Evolutionary conservation across 2,888 invertebrate genomes (phyloP), one percentile per base, ranked within the genome.

Genomic region (Acleris holmiana): DNA sequence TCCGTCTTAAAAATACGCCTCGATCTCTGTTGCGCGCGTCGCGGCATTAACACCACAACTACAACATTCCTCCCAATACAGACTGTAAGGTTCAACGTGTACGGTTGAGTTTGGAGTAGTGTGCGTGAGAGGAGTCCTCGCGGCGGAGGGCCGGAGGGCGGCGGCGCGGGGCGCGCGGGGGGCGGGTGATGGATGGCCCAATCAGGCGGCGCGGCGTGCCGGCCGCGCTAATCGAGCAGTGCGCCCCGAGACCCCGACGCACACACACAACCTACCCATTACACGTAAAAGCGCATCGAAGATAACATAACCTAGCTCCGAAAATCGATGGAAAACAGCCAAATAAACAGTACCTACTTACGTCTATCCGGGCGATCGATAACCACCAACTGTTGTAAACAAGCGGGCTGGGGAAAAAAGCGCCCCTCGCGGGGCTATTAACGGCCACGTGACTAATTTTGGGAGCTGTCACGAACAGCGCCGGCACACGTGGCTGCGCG

Each of bases 131-230:
- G 76, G 73, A 74, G 74, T 76, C 73, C 75, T 74, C 77, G 76
- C 74, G 73, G 78, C 76, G 77, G 80, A 78, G 83, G 83, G 85
- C 75, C 77, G 71, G 81, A 76, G 85, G 85, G 85, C 80, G 87
- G 85, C 83, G 89, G 83, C 77, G 82, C 71, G 78, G 75, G 79
- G 76, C 76, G 82, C 81, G 82, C 72, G 76, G 74, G 77, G 84
- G 83, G 78, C 77, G 73, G 74, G 84, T 91, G 93, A 93, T 93
- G 93, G 93, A 93, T 94, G 93, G 93, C 91, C 93, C 88, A 91
- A 91, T 91, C 90, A 88, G 89, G 89, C 91, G 87, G 88, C 89
- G 86, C 81, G 89, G 85, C 87, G 87, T 84, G 81, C 85, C 84
- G 83, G 86, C 84, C 89, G 86, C 86, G 88, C 89, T 90, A 91